These are phyloP conservation scores for Myopa testacea DNA, from an alignment of 2,888 invertebrate species.

Conservation along the genomic window DNA sequence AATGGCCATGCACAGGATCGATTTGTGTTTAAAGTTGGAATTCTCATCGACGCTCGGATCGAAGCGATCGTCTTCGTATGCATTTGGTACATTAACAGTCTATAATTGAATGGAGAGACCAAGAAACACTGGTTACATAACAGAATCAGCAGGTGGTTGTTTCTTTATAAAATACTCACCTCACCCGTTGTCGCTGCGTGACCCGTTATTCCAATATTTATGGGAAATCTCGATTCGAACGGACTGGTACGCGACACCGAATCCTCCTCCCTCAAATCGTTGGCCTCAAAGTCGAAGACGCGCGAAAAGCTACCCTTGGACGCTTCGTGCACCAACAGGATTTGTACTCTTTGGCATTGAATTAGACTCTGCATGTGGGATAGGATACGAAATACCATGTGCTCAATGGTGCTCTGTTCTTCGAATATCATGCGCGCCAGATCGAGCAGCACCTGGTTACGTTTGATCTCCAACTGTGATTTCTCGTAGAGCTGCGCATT, in stretches of 20 bases:
- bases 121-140: neutral
- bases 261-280: slow-evolving; percentile 86
- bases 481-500: slow-evolving; percentile 97
- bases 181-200: slow-evolving; percentile 95
- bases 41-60: slow-evolving; percentile 88
- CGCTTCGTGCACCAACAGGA: slow-evolving; percentile 89
- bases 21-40: slow-evolving; percentile 85
- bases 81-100: slow-evolving; percentile 92
- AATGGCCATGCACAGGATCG: slow-evolving; percentile 95
- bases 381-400: slow-evolving; percentile 92
- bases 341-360: slow-evolving; percentile 95
- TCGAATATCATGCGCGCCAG: slow-evolving; percentile 97
- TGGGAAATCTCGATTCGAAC: slow-evolving; percentile 92
- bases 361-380: slow-evolving; percentile 94
- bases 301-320: slow-evolving; percentile 93
- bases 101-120: slow-evolving; percentile 65
- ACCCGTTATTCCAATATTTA: slow-evolving; percentile 94
- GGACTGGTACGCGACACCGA: slow-evolving; percentile 85
- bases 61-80: slow-evolving; percentile 89
- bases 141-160: neutral
- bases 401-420: slow-evolving; percentile 96
- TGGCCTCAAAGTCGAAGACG: slow-evolving; percentile 93
- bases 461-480: slow-evolving; percentile 93
- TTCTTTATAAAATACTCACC: slow-evolving; percentile 71
- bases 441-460: slow-evolving; percentile 93